A percentile compares a stretch with the other conserved stretches of the same genome.
These are phyloP conservation scores for Zelostemma sp. DNA, from an alignment of 1,140 invertebrate genomes.

Conservation along the genomic window DNA sequence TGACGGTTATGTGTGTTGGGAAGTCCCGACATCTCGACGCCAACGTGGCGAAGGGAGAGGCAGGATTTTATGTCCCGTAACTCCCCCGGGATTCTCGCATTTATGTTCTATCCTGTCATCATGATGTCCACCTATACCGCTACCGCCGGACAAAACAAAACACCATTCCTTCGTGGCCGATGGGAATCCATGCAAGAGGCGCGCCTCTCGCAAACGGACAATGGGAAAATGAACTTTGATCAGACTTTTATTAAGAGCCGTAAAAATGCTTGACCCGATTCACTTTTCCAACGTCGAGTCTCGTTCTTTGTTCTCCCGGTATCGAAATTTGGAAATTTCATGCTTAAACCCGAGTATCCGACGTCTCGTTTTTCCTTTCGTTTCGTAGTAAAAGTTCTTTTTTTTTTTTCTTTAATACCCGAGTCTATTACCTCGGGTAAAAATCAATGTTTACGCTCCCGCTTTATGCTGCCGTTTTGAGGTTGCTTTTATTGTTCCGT, in stretches of 20 bases:
- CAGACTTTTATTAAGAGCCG: neutral
- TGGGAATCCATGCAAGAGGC: conserved; percentile 7
- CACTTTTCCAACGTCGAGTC: no score
- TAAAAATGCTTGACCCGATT: neutral
- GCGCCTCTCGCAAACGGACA: neutral
- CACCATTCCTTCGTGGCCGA: conserved; percentile 41
- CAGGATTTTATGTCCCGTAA: conserved; percentile 68
- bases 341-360: no score
- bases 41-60: conserved; percentile 54
- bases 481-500: conserved; percentile 45
- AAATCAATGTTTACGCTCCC: conserved; percentile 18
- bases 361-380: conserved; percentile 29
- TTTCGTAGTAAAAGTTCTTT: conserved; percentile 30
- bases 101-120: conserved; percentile 67
- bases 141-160: conserved; percentile 62
- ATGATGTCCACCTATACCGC: conserved; percentile 62
- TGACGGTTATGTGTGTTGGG: conserved; percentile 50
- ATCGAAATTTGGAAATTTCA: no score
- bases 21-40: conserved; percentile 67
- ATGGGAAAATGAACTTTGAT: conserved; percentile 26
- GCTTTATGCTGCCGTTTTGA: conserved; percentile 43
- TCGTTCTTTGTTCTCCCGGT: conserved; percentile 1
- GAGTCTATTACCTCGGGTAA: neutral
- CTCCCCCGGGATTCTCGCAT: conserved; percentile 63
- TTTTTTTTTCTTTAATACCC: conserved; percentile 13